These are phyloP conservation scores for Lysiphlebus fabarum DNA, from an alignment of 1,140 invertebrate genomes.

Conservation along the genomic window DNA sequence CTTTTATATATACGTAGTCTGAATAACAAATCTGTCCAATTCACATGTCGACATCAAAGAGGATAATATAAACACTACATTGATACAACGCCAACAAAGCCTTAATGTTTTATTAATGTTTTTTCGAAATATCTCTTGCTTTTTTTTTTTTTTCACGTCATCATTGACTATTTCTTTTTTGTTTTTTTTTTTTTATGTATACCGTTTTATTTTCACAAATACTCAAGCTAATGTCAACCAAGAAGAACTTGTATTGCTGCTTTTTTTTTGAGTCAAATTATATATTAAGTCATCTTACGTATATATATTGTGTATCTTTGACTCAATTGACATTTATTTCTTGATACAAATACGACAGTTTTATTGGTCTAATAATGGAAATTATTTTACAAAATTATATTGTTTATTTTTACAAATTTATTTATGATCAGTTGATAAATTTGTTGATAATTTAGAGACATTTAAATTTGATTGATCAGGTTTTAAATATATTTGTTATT, in stretches of 20 bases:
- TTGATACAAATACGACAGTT: constrained; percentile 1
- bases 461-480: no score
- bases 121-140: constrained; percentile 36
- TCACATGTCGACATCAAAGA: constrained; percentile 59
- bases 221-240: neutral
- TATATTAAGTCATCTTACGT: no score
- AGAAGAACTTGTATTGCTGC: no score
- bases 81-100: constrained; percentile 57
- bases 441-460: no score
- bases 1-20: constrained; percentile 56
- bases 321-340: constrained; percentile 5
- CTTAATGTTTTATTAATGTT: constrained; percentile 58
- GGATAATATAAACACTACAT: constrained; percentile 59
- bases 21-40: constrained; percentile 59
- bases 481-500: no score
- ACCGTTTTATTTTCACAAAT: constrained; percentile 10
- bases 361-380: constrained; percentile 2
- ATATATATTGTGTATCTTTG: neutral
- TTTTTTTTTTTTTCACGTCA: neutral
- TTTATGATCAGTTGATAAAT: no score
- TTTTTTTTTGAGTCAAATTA: no score
- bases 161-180: constrained; percentile 3
- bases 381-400: no score
- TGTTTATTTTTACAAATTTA: no score
- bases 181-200: constrained; percentile 4